Evolutionary conservation across 2,113 vertebrate species (phyloP), one percentile per base, ranked within the genome.

Genomic region (Nansenia antarctica): DNA sequence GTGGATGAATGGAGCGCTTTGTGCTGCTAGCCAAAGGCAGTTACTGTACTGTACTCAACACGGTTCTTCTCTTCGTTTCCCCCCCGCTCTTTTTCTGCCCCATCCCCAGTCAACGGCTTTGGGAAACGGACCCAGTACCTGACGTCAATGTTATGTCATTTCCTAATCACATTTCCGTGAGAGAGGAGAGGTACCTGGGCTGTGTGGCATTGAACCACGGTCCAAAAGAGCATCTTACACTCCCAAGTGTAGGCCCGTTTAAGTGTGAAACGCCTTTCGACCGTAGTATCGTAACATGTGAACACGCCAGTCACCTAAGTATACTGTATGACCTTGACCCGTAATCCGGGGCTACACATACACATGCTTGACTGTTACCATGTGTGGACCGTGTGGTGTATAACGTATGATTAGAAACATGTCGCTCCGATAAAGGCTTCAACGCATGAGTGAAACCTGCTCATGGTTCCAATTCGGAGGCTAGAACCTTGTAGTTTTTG

Each of bases 391-490:
- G 63, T 2, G 35, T 18, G 52, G 22, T 70, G 64, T 58, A 3
- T 11, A 30, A n/a, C 12, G 2, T 62, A 8, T 18, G 11, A 42
- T 9, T 42, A 69, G 66, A 76, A 73, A 81, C 53, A 18, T 81
- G 86, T 74, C 80, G 49, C 8, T 82, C n/a, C 52, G 67, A 79
- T 81, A 70, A 63, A 63, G 70, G 62, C 15, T 42, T 9, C 37
- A 42, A n/a, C 15, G 37, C 37, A 42, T 42, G 37, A 42, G 12
- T 42, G 37, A 15, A 9, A 42, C 37, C 29, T 78, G 22, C 60
- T 81, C 69, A 30, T 87, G 83, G 83, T 87, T 85, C 73, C 82
- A 79, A 18, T 76, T 65, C n/a, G 71, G 74, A 62, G 69, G 70
- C 65, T 74, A 49, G 29, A 67, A 70, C 71, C 62, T 60, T 37